These are phyloP conservation scores for Gonatopus flavifemur DNA, from an alignment of 1,140 invertebrate species.

Conservation along the genomic window DNA sequence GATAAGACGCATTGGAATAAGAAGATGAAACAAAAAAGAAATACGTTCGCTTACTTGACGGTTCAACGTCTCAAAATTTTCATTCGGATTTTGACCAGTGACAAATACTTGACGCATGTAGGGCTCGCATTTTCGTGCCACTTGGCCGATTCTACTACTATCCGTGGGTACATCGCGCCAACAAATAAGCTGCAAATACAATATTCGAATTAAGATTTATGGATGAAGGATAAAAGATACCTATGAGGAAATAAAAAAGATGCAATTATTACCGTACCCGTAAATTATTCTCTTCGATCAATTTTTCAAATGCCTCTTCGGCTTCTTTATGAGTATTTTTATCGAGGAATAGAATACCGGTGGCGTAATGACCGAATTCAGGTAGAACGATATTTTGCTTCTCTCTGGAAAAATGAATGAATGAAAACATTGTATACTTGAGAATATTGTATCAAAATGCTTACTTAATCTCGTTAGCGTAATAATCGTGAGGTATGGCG, in stretches of 20 bases:
- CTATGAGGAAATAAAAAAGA: conserved; percentile 7
- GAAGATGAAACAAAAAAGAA: background rate
- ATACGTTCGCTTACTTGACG: conserved; percentile 41
- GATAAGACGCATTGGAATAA: conserved; percentile 5
- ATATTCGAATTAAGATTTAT: background rate
- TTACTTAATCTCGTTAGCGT: conserved; percentile 79
- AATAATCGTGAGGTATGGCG: conserved; percentile 94
- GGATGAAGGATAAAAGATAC: conserved; percentile 3
- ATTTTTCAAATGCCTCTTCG: conserved; percentile 77
- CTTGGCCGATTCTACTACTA: conserved; percentile 80
- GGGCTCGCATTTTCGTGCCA: conserved; percentile 92
- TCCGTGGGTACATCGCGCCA: conserved; percentile 93
- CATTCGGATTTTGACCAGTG: conserved; percentile 66
- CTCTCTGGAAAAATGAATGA: conserved; percentile 54
- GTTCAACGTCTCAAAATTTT: conserved; percentile 43
- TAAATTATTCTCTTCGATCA: conserved; percentile 80
- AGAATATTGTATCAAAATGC: too few relatives aligned
- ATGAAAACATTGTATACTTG: too few relatives aligned
- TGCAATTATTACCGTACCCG: conserved; percentile 54
- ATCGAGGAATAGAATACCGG: conserved; percentile 93
- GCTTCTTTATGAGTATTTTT: conserved; percentile 77
- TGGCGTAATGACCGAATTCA: conserved; percentile 86
- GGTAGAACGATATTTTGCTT: conserved; percentile 81
- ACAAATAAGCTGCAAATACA: conserved; percentile 69
- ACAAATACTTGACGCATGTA: conserved; percentile 95